Conservation (phyloP, 2,113 vertebrate species). For the Anas platyrhynchos region DNA sequence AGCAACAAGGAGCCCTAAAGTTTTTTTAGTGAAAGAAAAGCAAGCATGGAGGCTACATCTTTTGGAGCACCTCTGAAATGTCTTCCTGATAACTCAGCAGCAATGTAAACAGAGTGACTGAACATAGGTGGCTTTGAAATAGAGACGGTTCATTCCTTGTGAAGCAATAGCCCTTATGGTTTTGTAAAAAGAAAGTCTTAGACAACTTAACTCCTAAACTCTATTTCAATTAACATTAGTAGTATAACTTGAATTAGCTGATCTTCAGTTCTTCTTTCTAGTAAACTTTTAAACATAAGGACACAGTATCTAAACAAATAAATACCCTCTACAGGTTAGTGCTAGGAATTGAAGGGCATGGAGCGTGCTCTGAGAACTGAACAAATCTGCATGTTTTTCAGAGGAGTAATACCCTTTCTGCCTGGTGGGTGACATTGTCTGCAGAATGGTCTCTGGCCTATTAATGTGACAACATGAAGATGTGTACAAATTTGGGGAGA, state of each 20-base stretch:
- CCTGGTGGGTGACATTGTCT: neutral
- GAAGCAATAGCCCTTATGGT: neutral
- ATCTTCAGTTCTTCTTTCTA: neutral
- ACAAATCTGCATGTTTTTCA: neutral
- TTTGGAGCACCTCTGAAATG: neutral
- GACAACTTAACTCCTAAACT: too few species aligned
- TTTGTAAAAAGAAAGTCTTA: neutral
- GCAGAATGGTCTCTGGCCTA: neutral
- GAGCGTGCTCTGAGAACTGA: neutral
- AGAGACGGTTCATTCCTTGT: neutral
- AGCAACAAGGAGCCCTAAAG: neutral
- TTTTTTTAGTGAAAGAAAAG: neutral
- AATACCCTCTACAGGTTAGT: neutral
- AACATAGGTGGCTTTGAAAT: neutral
- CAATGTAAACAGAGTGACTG: neutral
- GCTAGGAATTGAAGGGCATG: neutral
- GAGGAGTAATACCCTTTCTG: neutral
- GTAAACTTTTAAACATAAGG: neutral
- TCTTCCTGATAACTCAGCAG: neutral
- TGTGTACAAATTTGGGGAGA: fast-evolving
- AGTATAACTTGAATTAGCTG: neutral
- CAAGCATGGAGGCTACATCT: neutral
- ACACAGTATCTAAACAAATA: neutral
- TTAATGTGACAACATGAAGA: neutral
- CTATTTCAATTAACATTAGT: too few species aligned